Evolutionary conservation across 2,888 invertebrate species (phyloP).

Genomic region (Apomyelois bistriatella): DNA sequence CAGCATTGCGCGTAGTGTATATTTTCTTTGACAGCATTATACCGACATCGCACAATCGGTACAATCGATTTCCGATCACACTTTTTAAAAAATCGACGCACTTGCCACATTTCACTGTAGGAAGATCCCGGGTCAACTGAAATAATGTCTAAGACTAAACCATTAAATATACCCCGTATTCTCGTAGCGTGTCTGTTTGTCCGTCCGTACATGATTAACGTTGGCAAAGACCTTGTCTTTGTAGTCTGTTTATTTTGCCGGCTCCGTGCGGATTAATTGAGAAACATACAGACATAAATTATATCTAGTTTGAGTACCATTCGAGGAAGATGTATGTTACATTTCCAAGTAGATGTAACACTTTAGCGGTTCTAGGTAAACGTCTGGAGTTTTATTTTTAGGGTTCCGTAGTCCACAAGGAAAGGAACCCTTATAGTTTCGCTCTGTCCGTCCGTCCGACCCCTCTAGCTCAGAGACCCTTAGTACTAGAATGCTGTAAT

Average conservation of each 20-base stretch:
- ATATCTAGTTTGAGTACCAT: background rate
- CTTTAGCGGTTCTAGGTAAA: no score
- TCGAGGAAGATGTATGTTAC: background rate
- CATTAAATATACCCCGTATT: no score
- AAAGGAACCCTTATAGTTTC: no score
- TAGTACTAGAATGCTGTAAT: no score
- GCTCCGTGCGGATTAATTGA: slow-evolving; percentile 20
- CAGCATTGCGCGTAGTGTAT: no score
- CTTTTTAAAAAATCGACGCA: background rate
- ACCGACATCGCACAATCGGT: background rate
- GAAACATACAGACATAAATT: slow-evolving; percentile 5
- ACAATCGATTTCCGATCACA: background rate
- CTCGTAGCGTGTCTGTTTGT: slow-evolving; percentile 29
- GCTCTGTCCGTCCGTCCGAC: no score
- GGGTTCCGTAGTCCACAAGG: no score
- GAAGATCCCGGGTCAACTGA: background rate
- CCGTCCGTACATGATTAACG: slow-evolving; percentile 33
- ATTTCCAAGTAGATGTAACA: background rate
- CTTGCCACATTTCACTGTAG: slow-evolving; percentile 4
- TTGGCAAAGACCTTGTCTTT: slow-evolving; percentile 29
- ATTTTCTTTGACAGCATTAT: no score
- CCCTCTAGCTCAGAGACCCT: no score
- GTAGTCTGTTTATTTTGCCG: slow-evolving; percentile 32
- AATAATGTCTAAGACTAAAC: background rate
- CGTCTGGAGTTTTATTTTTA: no score